Evolutionary conservation across 2,888 invertebrate genomes (phyloP).

Genomic region (Malacosoma neustria): DNA sequence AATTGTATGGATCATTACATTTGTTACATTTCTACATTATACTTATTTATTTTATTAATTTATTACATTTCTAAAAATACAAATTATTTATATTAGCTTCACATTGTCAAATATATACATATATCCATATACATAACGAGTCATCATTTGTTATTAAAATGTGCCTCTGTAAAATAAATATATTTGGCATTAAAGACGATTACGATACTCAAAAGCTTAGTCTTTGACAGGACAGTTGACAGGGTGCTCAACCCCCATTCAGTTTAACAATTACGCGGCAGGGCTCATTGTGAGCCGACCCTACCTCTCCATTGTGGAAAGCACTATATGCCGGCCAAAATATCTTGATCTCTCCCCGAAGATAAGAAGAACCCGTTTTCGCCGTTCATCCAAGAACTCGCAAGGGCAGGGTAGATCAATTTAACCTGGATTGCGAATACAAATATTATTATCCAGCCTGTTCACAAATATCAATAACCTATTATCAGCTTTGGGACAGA

Average conservation of each 20-base stretch:
- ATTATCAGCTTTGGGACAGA: conserved; percentile 64
- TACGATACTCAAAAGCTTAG: conserved; percentile 16
- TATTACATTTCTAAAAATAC: no score
- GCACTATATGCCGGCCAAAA: conserved; percentile 40
- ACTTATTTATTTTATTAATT: no score
- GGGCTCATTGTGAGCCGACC: conserved; percentile 66
- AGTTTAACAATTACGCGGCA: conserved; percentile 71
- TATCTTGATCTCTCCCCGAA: conserved; percentile 22
- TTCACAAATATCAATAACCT: conserved; percentile 73
- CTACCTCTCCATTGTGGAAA: conserved; percentile 67
- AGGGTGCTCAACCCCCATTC: conserved; percentile 67
- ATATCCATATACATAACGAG: no score
- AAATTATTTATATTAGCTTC: no score
- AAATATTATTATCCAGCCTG: conserved; percentile 72
- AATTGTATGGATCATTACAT: no score
- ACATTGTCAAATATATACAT: no score
- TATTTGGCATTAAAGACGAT: no score
- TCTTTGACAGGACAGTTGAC: conserved; percentile 65
- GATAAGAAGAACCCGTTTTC: conserved; percentile 20
- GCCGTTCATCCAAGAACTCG: conserved; percentile 10
- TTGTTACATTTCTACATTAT: no score
- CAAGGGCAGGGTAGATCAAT: conserved; percentile 30
- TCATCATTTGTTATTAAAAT: no score
- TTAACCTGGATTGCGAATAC: conserved; percentile 43
- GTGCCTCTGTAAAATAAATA: no score